Conservation (phyloP, 2,888 invertebrate genomes). For the Lithophane semibrunnea region DNA sequence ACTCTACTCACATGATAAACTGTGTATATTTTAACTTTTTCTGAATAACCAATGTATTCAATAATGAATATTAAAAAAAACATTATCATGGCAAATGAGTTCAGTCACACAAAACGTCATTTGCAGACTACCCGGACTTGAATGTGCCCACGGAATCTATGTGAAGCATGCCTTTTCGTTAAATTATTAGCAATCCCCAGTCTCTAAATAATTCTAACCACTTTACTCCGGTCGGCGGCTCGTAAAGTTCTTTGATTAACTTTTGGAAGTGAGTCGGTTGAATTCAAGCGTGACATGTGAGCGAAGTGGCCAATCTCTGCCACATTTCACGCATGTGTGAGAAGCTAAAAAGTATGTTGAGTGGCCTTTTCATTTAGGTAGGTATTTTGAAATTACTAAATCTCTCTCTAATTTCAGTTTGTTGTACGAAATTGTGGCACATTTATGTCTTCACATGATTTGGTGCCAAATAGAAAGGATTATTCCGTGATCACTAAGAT, state of each 20-base stretch:
- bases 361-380: constrained; percentile 34
- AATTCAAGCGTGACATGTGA: constrained; percentile 81
- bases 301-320: constrained; percentile 58
- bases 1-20: not conserved
- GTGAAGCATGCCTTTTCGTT: constrained; percentile 44
- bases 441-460: not conserved
- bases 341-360: constrained; percentile 44
- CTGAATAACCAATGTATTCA: not conserved
- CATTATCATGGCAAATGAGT: not conserved
- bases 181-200: constrained; percentile 69
- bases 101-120: not conserved
- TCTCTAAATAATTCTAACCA: constrained; percentile 81
- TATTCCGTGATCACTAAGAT: not conserved
- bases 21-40: not conserved
- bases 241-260: constrained; percentile 83
- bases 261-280: constrained; percentile 76
- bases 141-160: constrained; percentile 12
- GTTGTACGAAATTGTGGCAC: not conserved
- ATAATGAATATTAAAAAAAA: not conserved
- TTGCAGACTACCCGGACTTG: constrained; percentile 6
- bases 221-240: constrained; percentile 72
- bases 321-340: constrained; percentile 48
- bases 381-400: constrained; percentile 11
- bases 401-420: constrained; percentile 9
- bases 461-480: not conserved